Evolutionary conservation across 2,888 invertebrate species (phyloP), one percentile per base, ranked within the genome.

Genomic region (Tolmerus cingulatus): DNA sequence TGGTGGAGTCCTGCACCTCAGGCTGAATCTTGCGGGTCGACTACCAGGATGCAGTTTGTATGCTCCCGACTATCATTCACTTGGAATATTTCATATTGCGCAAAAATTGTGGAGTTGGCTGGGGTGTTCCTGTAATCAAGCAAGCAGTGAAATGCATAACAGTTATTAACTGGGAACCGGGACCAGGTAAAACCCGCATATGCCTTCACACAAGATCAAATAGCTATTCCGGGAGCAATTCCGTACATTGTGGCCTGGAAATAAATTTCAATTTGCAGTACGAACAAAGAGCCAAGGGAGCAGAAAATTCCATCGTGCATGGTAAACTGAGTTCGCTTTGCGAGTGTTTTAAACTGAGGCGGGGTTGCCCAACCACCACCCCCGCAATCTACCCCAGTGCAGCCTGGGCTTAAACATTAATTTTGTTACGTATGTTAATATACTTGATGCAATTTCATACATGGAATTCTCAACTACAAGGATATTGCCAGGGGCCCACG

Each of bases 381-480:
- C 30, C 27, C 16, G 27, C 55, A 81, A 81, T 55, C 55, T 51
- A 55, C 81, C 81, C 81, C 30, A 55, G 81, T 81, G 81, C 81
- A 27, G 55, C 27, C 81, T 30, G 34, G 78, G 81, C 55, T 81
- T 55, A 81, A 81, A 55, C 81, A 55, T 81, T 81, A 27, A 81
- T 51, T 81, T 81, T 30, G 30, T 81, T 55, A 30, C 51, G 81
- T 81, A 81, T 81, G 81, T 81, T 81, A 81, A 81, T 81, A 55
- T 81, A 81, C 81, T 55, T 81, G 81, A 81, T 81, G 81, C 43
- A 81, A 81, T 81, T 81, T 55, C 55, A 81, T 81, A 55, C 51
- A 81, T 78, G 78, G 43, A 81, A 55, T 14, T 81, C 81, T 23
- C 27, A 55, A 81, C 46, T 55, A 19, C 34, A 81, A 55, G 55